phyloP scores from a whole-genome alignment of 2,888 invertebrate genomes.

The Drosophila sordidapex region DNA sequence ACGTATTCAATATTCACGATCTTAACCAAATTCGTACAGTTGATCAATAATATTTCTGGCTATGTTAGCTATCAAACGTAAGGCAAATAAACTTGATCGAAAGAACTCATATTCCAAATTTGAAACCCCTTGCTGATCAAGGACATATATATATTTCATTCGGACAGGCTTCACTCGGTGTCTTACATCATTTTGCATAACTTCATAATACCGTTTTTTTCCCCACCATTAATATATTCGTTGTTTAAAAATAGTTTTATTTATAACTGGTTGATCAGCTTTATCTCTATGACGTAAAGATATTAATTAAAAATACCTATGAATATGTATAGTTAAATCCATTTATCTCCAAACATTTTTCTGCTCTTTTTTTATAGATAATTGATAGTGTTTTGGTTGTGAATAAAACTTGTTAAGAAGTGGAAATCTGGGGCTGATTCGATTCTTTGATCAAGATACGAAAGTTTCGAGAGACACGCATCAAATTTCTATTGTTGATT shows the following conservation, averaged over 20 bases:
- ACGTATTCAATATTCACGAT: neutral
- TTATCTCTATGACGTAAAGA: constrained; percentile 31
- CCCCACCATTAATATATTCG: neutral
- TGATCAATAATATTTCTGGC: neutral
- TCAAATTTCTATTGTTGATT: neutral
- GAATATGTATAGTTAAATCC: constrained; percentile 3
- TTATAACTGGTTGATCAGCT: constrained; percentile 34
- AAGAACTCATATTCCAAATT: too few species aligned
- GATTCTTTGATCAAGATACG: neutral
- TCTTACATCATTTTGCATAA: neutral
- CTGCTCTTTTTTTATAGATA: neutral
- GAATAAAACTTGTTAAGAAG: neutral
- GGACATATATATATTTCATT: neutral
- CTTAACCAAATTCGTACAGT: neutral
- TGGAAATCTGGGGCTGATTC: neutral
- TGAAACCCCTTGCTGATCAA: neutral
- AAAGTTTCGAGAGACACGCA: constrained; percentile 4
- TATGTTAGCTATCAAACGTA: neutral
- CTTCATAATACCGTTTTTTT: neutral
- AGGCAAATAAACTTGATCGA: neutral
- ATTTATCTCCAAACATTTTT: neutral
- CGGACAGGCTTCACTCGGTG: neutral
- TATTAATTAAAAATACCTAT: neutral
- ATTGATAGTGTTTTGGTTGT: neutral
- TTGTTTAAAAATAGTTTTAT: neutral